Evolutionary conservation across 2,888 invertebrate genomes (phyloP), one percentile per base, ranked within the genome.

Genomic region (Auanema sp.): DNA sequence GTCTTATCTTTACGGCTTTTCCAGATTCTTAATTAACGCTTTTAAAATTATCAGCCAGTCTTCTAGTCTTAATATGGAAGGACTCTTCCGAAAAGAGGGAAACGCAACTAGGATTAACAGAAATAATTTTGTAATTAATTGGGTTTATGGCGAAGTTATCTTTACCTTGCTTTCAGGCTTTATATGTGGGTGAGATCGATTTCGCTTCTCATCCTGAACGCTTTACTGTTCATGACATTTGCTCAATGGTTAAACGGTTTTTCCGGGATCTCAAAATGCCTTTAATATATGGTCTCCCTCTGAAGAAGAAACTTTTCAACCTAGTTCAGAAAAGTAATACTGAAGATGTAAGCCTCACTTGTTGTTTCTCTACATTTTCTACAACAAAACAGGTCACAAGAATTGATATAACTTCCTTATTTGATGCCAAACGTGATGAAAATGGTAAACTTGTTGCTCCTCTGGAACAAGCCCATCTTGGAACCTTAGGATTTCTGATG

Each of bases 21-120:
- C 47, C 47, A 47, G 47, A 18, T 47, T 47, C 21, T 21, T 47
- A 21, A 47, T 47, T 21, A 47, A 47, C 47, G 47, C 47, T 21
- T 47, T 47, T 21, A 47, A 47, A 16, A 18, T 47, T 21, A 47
- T 47, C 47, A 18, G 47, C 21, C 16, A 47, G 47, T 21, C 47
- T 16, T 16, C 47, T 21, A 16, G 21, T 47, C 47, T 47, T 16
- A 16, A 21, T 47, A 21, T 47, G 16, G 47, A 47, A 21, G 47
- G 47, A 10, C 47, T 47, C 6, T 47, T 47, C 10, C 47, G 47
- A 21, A 47, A 47, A 21, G 47, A 47, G 47, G 47, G 47, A 21
- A 47, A 47, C 10, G 21, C 16, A 47, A 16, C 47, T 21, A 16
- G 47, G 16, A 16, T 47, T 21, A 47, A 47, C 47, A 16, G 47